Evolutionary conservation across 1,140 invertebrate species (phyloP).

Genomic region (Drosophila navojoa): DNA sequence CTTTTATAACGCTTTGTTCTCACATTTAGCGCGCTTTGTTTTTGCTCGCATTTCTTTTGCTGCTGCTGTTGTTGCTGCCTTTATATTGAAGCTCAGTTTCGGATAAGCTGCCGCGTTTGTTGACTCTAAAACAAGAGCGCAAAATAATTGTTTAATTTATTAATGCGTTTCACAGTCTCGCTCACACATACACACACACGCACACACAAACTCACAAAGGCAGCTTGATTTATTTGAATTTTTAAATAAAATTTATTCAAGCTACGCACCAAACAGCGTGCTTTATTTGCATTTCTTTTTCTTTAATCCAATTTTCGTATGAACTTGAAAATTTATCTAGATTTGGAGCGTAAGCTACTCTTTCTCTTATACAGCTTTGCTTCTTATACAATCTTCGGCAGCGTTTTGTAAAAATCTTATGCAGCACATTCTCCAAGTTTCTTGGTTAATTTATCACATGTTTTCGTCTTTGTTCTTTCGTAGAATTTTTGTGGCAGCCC

Average conservation of each 20-base stretch:
- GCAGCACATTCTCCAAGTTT: constrained; percentile 12
- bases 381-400: not conserved
- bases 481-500: constrained; percentile 11
- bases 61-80: constrained; percentile 11
- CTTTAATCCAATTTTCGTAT: constrained; percentile 55
- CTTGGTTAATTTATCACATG: constrained; percentile 23
- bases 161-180: constrained; percentile 50
- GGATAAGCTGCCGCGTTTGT: constrained; percentile 58
- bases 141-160: constrained; percentile 63
- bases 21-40: constrained; percentile 70
- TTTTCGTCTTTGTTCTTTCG: constrained; percentile 3
- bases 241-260: constrained; percentile 46
- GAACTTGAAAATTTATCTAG: constrained; percentile 15
- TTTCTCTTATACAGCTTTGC: not conserved
- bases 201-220: not conserved
- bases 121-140: constrained; percentile 32
- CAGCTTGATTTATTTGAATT: constrained; percentile 54
- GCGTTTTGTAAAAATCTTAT: not conserved
- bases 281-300: constrained; percentile 18
- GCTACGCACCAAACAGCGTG: constrained; percentile 8
- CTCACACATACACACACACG: constrained; percentile 10
- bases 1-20: constrained; percentile 48
- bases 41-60: constrained; percentile 62
- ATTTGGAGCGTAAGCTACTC: not conserved
- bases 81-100: constrained; percentile 55